Base-by-base conservation (phyloP, 2,888 invertebrate genomes). In the Scaptodrosophila latifasciaeformis region DNA sequence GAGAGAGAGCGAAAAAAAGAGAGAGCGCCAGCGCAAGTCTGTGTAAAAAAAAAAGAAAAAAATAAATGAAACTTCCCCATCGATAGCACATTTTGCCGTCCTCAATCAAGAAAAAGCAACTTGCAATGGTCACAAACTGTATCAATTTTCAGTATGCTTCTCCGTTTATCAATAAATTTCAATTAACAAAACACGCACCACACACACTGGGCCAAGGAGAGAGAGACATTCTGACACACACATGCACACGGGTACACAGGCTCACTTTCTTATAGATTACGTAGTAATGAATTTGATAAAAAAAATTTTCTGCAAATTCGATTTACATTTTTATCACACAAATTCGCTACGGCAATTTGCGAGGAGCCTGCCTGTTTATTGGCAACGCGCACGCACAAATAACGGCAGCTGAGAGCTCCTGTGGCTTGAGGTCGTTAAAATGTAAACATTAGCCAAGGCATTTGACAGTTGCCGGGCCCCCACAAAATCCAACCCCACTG, bases 361-460 rank as follows among this genome's bases (percentile, higher is more conserved):
- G 60, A 65, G 60, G 60, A 67, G 66, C 72, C 71, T 74, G 71
- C 74, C 71, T 75, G 71, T 71, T 72, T 74, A 72, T 72, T 72
- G 71, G 69, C 74, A 74, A 74, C 71, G 71, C 74, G 71, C 74
- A 72, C 71, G 74, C 74, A 72, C 71, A 74, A 72, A 69, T 72
- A 72, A 65, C 53, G 35, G 54, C 54, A 55, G 54, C 55, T 58
- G 49, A 58, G 39, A 31, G 18, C 30, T 39, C 2, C 19, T 18
- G 9, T 10, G 24, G 39, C 24, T 35, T 12, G 40, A 42, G 56
- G 48, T 58, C 53, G 48, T 48, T 57, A 53, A 59, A 59, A 57
- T 59, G 57, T 59, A 58, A 58, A 58, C 58, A 58, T 58, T 58
- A 52, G 24, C 2, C 21, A 40, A 12, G 21, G 4, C 30, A 13